phyloP scores from a whole-genome alignment of 2,797 vertebrate species.

The Chaenodraco wilsoni region DNA sequence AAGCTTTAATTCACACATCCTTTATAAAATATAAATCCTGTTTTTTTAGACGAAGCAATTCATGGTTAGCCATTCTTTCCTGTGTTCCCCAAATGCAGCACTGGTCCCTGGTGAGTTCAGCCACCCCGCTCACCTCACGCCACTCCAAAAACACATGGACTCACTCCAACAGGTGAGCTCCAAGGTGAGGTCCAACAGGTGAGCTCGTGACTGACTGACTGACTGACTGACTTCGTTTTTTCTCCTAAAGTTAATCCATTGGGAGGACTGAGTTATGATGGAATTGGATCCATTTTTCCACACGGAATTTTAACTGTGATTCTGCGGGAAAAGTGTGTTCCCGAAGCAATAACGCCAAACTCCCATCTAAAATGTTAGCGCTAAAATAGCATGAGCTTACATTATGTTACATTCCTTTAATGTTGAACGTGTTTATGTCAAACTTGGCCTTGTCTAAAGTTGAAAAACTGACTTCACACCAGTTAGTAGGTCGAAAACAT shows the following conservation, averaged over 20 bases:
- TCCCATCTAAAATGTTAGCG: background rate
- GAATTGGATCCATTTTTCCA: background rate
- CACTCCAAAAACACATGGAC: background rate
- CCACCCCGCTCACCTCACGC: background rate
- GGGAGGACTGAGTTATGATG: background rate
- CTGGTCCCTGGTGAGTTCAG: background rate
- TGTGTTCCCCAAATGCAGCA: background rate
- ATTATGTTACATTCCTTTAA: background rate
- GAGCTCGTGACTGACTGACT: background rate
- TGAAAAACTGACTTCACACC: background rate
- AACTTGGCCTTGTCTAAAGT: background rate
- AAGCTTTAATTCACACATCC: background rate
- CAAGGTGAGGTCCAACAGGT: background rate
- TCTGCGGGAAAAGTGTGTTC: background rate
- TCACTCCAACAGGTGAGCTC: conserved; percentile 4
- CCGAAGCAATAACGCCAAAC: background rate
- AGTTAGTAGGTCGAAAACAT: background rate
- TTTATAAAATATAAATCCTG: accelerated
- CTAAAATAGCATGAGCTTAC: background rate
- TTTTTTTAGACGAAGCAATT: background rate
- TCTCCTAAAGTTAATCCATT: no score
- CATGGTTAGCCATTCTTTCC: background rate
- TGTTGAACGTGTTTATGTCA: background rate
- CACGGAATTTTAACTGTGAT: background rate
- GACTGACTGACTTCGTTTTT: no score